phyloP scores from a whole-genome alignment of 1,140 invertebrate genomes.

The Leptoteleia sp. region DNA sequence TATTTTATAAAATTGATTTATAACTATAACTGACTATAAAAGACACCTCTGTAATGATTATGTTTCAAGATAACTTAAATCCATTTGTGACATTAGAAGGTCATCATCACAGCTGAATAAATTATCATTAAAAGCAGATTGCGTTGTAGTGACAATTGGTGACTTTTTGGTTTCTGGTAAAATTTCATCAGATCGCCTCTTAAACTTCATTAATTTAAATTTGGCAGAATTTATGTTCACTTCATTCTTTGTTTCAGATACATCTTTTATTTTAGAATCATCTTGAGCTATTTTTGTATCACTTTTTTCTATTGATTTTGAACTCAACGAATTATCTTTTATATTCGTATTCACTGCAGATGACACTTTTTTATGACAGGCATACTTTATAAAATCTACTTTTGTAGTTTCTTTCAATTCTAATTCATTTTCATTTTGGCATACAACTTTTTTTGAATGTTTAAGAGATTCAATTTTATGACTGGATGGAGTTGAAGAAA shows the following conservation, averaged over 20 bases:
- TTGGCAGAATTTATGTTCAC: slow-evolving; percentile 21
- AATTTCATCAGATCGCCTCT: slow-evolving; percentile 27
- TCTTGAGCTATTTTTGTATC: neutral
- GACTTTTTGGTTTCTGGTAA: slow-evolving; percentile 12
- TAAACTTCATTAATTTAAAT: slow-evolving; percentile 44
- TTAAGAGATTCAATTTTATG: slow-evolving; percentile 16
- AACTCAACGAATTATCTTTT: neutral
- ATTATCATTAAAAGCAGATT: slow-evolving; percentile 18
- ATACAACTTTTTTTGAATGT: slow-evolving; percentile 18
- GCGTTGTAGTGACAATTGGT: slow-evolving; percentile 1
- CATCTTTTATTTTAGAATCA: neutral
- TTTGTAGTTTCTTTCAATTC: too few species aligned
- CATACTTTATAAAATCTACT: too few species aligned
- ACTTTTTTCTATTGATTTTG: neutral
- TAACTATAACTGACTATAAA: too few species aligned
- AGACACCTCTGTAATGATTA: too few species aligned
- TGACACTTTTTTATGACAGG: slow-evolving; percentile 33
- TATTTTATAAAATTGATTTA: neutral
- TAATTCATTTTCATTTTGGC: neutral
- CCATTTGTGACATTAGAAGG: slow-evolving; percentile 55
- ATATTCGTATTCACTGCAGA: slow-evolving; percentile 7
- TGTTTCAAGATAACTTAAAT: slow-evolving; percentile 20
- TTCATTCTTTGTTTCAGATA: neutral
- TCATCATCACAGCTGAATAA: slow-evolving; percentile 60
- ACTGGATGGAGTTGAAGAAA: slow-evolving; percentile 3